These are phyloP conservation scores for Perca schrenkii DNA, from an alignment of 2,113 vertebrate species.

Conservation along the genomic window DNA sequence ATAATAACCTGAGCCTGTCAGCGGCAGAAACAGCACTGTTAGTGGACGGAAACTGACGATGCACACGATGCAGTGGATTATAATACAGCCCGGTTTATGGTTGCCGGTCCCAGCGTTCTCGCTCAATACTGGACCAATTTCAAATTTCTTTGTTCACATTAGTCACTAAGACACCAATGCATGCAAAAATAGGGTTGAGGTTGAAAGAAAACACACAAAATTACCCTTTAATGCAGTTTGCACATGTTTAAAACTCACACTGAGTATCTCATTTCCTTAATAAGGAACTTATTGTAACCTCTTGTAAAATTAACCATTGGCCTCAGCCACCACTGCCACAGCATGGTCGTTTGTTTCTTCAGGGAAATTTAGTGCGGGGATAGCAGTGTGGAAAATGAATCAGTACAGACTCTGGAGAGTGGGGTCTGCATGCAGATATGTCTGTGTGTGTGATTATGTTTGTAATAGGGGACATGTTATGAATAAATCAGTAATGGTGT, in stretches of 20 bases:
- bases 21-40: no score
- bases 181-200: no score
- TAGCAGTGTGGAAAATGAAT: conserved; percentile 57
- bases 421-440: conserved; percentile 40
- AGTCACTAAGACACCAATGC: no score
- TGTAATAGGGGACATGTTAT: conserved; percentile 36
- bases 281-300: conserved; percentile 38
- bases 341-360: conserved; percentile 42
- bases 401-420: conserved; percentile 35
- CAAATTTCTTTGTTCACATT: no score
- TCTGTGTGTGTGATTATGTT: conserved; percentile 58
- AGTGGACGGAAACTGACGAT: no score
- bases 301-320: conserved; percentile 24
- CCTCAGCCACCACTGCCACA: neutral
- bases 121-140: no score
- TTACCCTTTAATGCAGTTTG: neutral
- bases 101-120: no score
- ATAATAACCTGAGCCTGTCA: no score
- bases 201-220: no score
- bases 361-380: conserved; percentile 46
- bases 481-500: conserved; percentile 42
- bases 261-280: neutral
- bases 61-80: no score
- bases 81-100: no score
- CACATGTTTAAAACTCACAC: conserved; percentile 5